A percentile compares a stretch with the other conserved stretches of the same genome.
Conservation (phyloP, 2,888 invertebrate species). For the Acholoe squamosa region DNA sequence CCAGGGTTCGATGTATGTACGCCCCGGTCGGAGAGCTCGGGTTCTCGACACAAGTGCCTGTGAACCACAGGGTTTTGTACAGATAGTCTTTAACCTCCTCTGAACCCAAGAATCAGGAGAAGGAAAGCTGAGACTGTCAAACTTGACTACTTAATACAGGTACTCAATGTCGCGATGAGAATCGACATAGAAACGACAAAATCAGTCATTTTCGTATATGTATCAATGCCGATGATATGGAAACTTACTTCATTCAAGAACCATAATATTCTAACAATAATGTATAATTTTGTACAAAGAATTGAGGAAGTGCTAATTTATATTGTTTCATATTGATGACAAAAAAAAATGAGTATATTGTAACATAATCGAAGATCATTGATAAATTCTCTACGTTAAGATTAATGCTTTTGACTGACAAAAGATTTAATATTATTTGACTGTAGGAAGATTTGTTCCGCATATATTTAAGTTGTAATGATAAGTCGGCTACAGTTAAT, state of each 20-base stretch:
- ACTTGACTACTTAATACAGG: too few relatives aligned
- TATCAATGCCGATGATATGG: not conserved
- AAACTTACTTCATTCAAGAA: constrained; percentile 15
- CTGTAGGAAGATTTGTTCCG: not conserved
- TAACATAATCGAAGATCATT: not conserved
- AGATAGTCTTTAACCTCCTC: too few relatives aligned
- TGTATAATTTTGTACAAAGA: not conserved
- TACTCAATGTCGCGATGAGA: too few relatives aligned
- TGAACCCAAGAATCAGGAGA: too few relatives aligned
- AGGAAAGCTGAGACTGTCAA: too few relatives aligned
- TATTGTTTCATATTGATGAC: constrained; percentile 7
- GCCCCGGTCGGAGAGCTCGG: too few relatives aligned
- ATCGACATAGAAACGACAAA: not conserved
- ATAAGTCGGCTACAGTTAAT: not conserved
- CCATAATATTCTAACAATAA: not conserved
- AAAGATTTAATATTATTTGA: not conserved
- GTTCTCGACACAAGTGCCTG: too few relatives aligned
- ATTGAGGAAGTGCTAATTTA: constrained; percentile 14
- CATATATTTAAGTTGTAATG: not conserved
- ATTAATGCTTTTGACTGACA: not conserved
- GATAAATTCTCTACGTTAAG: not conserved
- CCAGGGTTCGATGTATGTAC: too few relatives aligned
- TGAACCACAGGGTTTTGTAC: too few relatives aligned
- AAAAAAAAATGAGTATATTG: not conserved
- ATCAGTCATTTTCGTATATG: constrained; percentile 12